A percentile compares a stretch with the other conserved stretches of the same genome.
These are phyloP conservation scores for Acrocyrtus sp. DNA, from an alignment of 2,888 invertebrate genomes.

Conservation along the genomic window DNA sequence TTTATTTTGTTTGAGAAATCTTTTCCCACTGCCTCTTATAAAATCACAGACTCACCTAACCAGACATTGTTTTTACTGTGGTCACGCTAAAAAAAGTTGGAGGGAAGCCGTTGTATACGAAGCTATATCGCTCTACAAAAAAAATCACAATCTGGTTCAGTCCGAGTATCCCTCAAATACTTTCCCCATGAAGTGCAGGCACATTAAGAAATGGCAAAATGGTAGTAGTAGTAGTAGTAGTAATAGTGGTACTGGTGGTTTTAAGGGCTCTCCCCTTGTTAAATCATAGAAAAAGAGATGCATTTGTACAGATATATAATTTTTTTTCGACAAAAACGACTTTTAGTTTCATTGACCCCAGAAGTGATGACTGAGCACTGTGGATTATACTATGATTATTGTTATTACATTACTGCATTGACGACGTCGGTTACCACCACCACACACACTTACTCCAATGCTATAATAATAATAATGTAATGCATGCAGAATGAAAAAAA, in stretches of 20 bases:
- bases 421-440: neutral
- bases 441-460: neutral
- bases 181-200: neutral
- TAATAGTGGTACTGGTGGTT: too few relatives aligned
- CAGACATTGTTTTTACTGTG: too few relatives aligned
- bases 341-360: conserved; percentile 63
- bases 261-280: conserved; percentile 50
- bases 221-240: neutral
- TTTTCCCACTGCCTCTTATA: too few relatives aligned
- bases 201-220: neutral
- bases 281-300: conserved; percentile 39
- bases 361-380: conserved; percentile 35
- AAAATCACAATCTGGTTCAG: neutral
- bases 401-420: conserved; percentile 31
- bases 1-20: too few relatives aligned
- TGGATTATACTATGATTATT: conserved; percentile 38
- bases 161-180: neutral
- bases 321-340: conserved; percentile 41
- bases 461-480: neutral
- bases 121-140: too few relatives aligned
- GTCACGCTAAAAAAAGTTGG: too few relatives aligned
- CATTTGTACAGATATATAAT: conserved; percentile 8
- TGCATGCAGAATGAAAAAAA: conserved; percentile 18
- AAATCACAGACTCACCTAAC: too few relatives aligned
- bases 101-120: too few relatives aligned